Evolutionary conservation across 1,140 invertebrate species (phyloP).

Genomic region (Drosophila lacertosa): DNA sequence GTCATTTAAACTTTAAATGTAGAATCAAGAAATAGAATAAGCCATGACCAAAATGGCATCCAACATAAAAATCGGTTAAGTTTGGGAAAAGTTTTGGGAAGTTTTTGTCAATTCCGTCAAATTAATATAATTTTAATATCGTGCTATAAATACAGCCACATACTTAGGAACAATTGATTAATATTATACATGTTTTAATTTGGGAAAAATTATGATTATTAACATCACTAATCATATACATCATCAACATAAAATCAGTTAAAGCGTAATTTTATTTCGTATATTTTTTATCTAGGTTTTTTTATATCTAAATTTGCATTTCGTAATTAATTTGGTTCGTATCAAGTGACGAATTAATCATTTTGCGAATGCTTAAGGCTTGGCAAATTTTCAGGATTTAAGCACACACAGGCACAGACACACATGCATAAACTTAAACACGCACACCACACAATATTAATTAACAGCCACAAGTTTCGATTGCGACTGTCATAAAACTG

Average conservation of each 20-base stretch:
- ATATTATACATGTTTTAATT: too few relatives aligned
- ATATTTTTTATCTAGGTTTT: neutral
- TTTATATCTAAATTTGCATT: conserved; percentile 33
- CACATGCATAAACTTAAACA: neutral
- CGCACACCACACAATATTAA: conserved; percentile 35
- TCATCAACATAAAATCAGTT: neutral
- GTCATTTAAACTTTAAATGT: too few relatives aligned
- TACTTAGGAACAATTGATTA: too few relatives aligned
- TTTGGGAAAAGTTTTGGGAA: too few relatives aligned
- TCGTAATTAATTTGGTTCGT: conserved; percentile 26
- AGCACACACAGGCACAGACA: conserved; percentile 10
- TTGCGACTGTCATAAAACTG: conserved; percentile 68
- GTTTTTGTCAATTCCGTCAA: too few relatives aligned
- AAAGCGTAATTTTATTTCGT: neutral
- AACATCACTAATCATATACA: too few relatives aligned
- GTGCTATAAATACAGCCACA: too few relatives aligned
- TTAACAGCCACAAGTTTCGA: conserved; percentile 47
- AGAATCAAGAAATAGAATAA: too few relatives aligned
- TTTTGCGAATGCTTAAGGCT: conserved; percentile 34
- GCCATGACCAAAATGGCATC: too few relatives aligned
- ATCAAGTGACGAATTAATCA: conserved; percentile 52
- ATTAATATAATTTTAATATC: too few relatives aligned
- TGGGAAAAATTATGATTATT: too few relatives aligned
- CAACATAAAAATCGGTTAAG: too few relatives aligned
- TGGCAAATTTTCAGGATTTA: conserved; percentile 28